Conservation (phyloP, 1,140 invertebrate genomes). For the Coboldia fuscipes region DNA sequence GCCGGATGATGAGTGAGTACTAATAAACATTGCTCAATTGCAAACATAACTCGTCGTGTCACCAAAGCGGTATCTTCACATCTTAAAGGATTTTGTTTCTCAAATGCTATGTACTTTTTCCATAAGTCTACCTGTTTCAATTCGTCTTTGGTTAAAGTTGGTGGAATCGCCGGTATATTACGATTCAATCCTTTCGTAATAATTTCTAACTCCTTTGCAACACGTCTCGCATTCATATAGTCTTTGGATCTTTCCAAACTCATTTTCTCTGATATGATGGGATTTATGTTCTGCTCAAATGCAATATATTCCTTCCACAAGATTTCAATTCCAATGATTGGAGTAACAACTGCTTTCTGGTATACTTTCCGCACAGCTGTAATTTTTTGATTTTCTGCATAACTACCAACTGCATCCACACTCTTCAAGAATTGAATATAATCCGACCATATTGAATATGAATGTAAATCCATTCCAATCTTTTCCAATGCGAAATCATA, state of each 20-base stretch:
- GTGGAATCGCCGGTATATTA: constrained; percentile 83
- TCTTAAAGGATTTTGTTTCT: constrained; percentile 86
- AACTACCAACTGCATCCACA: constrained; percentile 92
- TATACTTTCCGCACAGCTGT: constrained; percentile 94
- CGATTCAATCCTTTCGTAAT: constrained; percentile 87
- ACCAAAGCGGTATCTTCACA: constrained; percentile 88
- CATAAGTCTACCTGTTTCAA: constrained; percentile 93
- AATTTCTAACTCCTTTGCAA: constrained; percentile 92
- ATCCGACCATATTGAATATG: constrained; percentile 92
- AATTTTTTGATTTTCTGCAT: constrained; percentile 98
- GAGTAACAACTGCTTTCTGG: constrained; percentile 85
- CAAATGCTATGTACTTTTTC: constrained; percentile 98
- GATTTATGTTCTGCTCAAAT: constrained; percentile 88
- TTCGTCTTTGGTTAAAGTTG: constrained; percentile 77
- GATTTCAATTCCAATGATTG: constrained; percentile 93
- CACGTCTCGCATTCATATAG: constrained; percentile 91
- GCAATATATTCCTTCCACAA: constrained; percentile 97
- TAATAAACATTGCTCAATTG: constrained; percentile 91
- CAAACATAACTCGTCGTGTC: constrained; percentile 91
- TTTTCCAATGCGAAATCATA: constrained; percentile 99
- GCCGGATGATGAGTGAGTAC: constrained; percentile 95
- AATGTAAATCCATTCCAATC: constrained; percentile 95
- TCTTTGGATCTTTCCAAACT: constrained; percentile 41
- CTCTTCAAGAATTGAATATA: constrained; percentile 95
- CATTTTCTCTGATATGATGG: constrained; percentile 65